These are phyloP conservation scores for Lobophora halterata DNA, from an alignment of 2,888 invertebrate genomes.

Conservation along the genomic window DNA sequence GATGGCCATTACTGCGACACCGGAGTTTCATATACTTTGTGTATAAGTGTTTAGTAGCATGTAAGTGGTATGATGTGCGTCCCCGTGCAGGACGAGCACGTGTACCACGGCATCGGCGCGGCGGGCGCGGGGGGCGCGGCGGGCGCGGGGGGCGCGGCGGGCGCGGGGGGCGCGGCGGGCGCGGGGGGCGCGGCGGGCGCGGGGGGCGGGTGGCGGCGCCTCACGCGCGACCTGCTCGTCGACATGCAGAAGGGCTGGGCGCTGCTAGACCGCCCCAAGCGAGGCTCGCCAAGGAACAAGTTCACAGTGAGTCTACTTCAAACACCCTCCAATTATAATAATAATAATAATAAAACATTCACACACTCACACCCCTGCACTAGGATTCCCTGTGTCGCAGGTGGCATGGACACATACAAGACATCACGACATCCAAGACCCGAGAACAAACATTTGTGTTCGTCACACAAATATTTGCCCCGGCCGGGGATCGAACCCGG, in stretches of 20 bases:
- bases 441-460: no score
- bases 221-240: slow-evolving; percentile 93
- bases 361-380: no score
- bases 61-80: no score
- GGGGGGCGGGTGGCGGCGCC: slow-evolving; percentile 85
- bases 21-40: no score
- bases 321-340: background rate
- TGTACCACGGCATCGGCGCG: slow-evolving; percentile 92
- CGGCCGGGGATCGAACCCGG: no score
- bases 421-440: no score
- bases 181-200: slow-evolving; percentile 92
- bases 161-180: slow-evolving; percentile 85
- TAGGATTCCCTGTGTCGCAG: no score
- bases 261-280: slow-evolving; percentile 84
- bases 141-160: slow-evolving; percentile 81
- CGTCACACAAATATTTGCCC: no score
- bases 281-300: slow-evolving; percentile 85
- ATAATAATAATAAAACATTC: no score
- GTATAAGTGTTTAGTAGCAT: no score
- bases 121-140: slow-evolving; percentile 81
- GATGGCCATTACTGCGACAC: no score
- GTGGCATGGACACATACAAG: no score
- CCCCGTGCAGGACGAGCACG: slow-evolving; percentile 88
- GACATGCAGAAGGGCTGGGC: slow-evolving; percentile 95
- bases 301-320: slow-evolving; percentile 76